These are phyloP conservation scores for Thalpophila matura DNA, from an alignment of 2,888 invertebrate species.

Conservation along the genomic window DNA sequence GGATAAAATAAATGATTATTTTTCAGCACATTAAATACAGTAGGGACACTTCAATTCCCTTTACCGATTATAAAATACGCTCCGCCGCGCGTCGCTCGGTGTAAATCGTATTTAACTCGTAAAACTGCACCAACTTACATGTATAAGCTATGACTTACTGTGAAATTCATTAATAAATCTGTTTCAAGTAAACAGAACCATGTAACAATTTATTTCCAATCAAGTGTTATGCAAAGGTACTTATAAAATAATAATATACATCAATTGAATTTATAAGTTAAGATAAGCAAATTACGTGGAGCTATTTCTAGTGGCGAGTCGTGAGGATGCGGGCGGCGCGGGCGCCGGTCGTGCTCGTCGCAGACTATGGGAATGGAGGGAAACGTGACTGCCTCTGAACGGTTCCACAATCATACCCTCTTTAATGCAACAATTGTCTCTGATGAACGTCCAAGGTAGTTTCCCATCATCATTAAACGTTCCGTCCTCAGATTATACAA, in stretches of 20 bases:
- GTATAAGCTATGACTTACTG: background rate
- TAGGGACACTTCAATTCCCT: too few relatives aligned
- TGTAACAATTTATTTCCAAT: background rate
- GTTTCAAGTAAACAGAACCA: background rate
- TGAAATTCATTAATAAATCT: background rate
- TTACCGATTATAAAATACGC: too few relatives aligned
- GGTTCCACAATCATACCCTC: slow-evolving; percentile 56
- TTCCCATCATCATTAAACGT: slow-evolving; percentile 29
- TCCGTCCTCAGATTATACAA: too few relatives aligned
- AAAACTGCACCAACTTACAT: background rate
- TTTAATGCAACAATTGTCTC: slow-evolving; percentile 50
- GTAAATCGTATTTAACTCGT: too few relatives aligned
- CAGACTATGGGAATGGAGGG: slow-evolving; percentile 59
- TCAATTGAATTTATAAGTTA: slow-evolving; percentile 50
- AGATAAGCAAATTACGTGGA: slow-evolving; percentile 48
- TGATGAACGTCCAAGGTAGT: slow-evolving; percentile 52
- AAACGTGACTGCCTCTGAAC: slow-evolving; percentile 63
- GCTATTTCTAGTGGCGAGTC: slow-evolving; percentile 43
- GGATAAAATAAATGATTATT: too few relatives aligned
- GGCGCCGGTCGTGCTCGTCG: slow-evolving; percentile 32
- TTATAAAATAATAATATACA: slow-evolving; percentile 39
- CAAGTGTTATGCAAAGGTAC: slow-evolving; percentile 23
- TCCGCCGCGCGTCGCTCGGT: too few relatives aligned
- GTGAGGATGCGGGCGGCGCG: slow-evolving; percentile 47
- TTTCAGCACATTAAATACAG: too few relatives aligned